A percentile compares a stretch with the other conserved stretches of the same genome.
phyloP scores from a whole-genome alignment of 2,113 vertebrate species.

The Quiscalus mexicanus region DNA sequence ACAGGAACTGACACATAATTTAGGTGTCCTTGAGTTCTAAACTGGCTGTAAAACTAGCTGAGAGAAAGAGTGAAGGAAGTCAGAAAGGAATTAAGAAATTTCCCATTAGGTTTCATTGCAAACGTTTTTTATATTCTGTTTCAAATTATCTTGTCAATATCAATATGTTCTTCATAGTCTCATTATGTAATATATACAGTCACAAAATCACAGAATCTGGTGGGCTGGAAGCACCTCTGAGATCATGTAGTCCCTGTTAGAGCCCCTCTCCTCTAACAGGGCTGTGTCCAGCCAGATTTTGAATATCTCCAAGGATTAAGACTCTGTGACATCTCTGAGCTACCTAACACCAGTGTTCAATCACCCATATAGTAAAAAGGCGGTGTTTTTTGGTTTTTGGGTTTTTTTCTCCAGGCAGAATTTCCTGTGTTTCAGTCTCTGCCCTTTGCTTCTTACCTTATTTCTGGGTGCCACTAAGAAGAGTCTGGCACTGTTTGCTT shows the following conservation, averaged over 20 bases:
- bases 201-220: neutral
- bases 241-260: neutral
- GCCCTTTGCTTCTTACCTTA: neutral
- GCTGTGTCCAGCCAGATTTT: neutral
- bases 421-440: neutral
- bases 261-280: neutral
- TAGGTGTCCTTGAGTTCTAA: neutral
- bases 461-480: neutral
- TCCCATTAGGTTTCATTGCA: neutral
- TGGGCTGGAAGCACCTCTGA: neutral
- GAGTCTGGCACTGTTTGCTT: neutral
- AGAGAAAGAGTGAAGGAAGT: neutral
- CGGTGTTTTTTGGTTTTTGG: fast-evolving
- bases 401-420: neutral
- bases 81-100: neutral
- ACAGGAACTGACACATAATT: neutral
- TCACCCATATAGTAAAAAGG: neutral
- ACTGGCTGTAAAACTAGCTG: neutral
- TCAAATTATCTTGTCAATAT: neutral
- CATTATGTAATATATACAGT: neutral
- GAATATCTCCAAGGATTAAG: neutral
- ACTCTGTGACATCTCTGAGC: neutral
- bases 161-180: neutral
- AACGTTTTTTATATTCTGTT: neutral
- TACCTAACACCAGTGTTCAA: neutral